phyloP scores from a whole-genome alignment of 2,113 vertebrate species.

The Ceyx melanurus region DNA sequence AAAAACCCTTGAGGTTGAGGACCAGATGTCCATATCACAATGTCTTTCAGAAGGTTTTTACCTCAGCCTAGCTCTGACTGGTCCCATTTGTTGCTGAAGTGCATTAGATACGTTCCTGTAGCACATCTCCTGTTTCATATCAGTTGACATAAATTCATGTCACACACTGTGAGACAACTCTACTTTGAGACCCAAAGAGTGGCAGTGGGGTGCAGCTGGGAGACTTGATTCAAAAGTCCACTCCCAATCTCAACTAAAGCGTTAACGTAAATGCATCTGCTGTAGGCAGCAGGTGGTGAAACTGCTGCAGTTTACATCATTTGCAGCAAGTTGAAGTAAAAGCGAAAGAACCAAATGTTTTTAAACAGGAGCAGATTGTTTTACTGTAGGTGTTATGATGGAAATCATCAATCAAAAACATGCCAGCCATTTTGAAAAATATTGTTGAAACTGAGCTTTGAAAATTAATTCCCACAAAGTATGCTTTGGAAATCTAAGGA shows the following conservation, averaged over 20 bases:
- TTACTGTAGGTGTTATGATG: conserved; percentile 36
- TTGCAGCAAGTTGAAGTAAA: conserved; percentile 11
- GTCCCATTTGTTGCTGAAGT: neutral
- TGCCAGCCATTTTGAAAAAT: conserved; percentile 54
- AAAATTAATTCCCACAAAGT: conserved; percentile 22
- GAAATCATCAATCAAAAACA: conserved; percentile 40
- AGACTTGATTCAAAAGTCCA: neutral
- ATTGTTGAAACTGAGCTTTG: conserved; percentile 3
- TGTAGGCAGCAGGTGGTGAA: conserved; percentile 27
- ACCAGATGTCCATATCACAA: neutral
- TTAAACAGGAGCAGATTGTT: conserved; percentile 55
- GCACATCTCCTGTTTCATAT: neutral
- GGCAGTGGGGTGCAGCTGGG: neutral
- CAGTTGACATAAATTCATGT: neutral
- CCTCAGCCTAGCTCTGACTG: neutral
- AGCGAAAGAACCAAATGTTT: neutral
- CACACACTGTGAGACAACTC: neutral
- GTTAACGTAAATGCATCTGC: neutral
- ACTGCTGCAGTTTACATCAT: neutral
- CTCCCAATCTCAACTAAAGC: neutral
- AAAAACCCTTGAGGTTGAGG: neutral
- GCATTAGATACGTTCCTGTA: no score
- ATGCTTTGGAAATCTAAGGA: neutral
- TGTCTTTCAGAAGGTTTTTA: neutral
- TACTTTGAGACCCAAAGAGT: neutral